These are phyloP conservation scores for Abscondita cerata DNA, from an alignment of 2,888 invertebrate species.

Conservation along the genomic window DNA sequence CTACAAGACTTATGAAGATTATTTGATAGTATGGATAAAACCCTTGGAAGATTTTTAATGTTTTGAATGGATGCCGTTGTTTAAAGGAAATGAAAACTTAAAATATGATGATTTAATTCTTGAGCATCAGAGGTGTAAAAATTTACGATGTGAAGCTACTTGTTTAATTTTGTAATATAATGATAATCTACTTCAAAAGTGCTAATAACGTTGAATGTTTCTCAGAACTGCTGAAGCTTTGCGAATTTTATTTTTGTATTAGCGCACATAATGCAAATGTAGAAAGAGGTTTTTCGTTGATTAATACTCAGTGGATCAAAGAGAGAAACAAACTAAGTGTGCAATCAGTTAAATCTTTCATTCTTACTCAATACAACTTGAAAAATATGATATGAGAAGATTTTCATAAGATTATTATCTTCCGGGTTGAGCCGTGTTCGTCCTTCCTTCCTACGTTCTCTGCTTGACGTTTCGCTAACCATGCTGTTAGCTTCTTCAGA, in stretches of 20 bases:
- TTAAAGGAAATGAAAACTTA: not conserved
- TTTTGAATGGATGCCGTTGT: not conserved
- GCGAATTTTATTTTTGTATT: not conserved
- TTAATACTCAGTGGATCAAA: not conserved
- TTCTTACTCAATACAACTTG: conserved; percentile 2
- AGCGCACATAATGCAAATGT: not conserved
- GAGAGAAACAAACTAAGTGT: not conserved
- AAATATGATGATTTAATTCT: not conserved
- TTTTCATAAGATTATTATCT: too few relatives aligned
- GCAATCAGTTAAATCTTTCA: not conserved
- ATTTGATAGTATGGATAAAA: too few relatives aligned
- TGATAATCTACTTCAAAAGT: not conserved
- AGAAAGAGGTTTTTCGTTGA: conserved; percentile 1
- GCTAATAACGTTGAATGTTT: not conserved
- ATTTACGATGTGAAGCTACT: not conserved
- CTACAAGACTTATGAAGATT: too few relatives aligned
- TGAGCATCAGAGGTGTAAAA: not conserved
- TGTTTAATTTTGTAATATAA: not conserved
- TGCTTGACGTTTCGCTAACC: too few relatives aligned
- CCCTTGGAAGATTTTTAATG: not conserved
- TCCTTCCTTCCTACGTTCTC: too few relatives aligned
- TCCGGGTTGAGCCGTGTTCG: too few relatives aligned
- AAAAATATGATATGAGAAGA: not conserved
- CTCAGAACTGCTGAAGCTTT: not conserved
- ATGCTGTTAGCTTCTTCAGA: too few relatives aligned